A percentile compares a stretch with the other conserved stretches of the same genome.
These are phyloP conservation scores for Zootoca vivipara DNA, from an alignment of 2,113 vertebrate genomes.

Conservation along the genomic window DNA sequence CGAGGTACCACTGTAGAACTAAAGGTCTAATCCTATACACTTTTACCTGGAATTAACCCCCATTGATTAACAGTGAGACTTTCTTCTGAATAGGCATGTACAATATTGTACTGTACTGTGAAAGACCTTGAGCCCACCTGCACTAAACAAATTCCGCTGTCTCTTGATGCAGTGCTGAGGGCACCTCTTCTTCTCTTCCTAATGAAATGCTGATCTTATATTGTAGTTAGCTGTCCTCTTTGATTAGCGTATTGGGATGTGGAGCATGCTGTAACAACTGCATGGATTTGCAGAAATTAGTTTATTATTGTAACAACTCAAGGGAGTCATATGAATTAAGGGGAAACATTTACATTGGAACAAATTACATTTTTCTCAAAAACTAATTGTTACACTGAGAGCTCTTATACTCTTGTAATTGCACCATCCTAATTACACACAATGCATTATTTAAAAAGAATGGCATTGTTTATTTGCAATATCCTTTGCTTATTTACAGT, in stretches of 20 bases:
- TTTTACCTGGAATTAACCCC: background rate
- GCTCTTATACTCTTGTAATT: constrained; percentile 77
- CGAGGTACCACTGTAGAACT: no score
- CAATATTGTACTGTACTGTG: background rate
- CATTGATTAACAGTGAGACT: background rate
- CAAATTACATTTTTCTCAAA: constrained; percentile 81
- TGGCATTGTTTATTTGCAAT: constrained; percentile 76
- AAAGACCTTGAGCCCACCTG: background rate
- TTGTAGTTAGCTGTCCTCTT: constrained; percentile 56
- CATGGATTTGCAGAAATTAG: constrained; percentile 63
- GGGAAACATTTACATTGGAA: constrained; percentile 82
- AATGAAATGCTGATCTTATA: constrained; percentile 63
- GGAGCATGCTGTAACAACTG: constrained; percentile 56
- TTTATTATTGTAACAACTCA: constrained; percentile 78
- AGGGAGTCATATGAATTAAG: constrained; percentile 78
- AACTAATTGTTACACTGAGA: constrained; percentile 81
- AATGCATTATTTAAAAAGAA: constrained; percentile 78
- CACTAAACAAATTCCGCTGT: background rate
- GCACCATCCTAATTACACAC: constrained; percentile 76
- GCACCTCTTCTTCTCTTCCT: constrained; percentile 44
- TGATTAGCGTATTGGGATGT: constrained; percentile 63
- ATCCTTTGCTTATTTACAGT: constrained; percentile 81
- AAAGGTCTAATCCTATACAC: background rate
- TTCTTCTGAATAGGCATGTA: background rate
- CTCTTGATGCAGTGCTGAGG: constrained; percentile 11